phyloP scores from a whole-genome alignment of 1,140 invertebrate species.

The Lepidurus packardi region DNA sequence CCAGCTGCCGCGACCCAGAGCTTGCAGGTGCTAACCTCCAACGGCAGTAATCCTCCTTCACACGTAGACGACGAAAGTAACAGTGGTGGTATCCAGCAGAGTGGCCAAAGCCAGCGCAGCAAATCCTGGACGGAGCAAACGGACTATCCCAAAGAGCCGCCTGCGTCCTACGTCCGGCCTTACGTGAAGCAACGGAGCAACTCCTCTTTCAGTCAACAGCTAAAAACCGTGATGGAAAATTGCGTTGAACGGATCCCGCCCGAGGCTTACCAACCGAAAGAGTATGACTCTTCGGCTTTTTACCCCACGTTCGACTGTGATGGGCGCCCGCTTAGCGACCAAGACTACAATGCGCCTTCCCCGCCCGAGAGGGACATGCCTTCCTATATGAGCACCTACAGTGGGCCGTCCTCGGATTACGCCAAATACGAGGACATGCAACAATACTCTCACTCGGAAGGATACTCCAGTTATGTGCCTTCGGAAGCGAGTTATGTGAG shows the following conservation, averaged over 20 bases:
- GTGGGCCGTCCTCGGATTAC: conserved; percentile 48
- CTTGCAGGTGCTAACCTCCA: conserved; percentile 34
- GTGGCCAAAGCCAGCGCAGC: conserved; percentile 42
- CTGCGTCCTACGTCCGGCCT: conserved; percentile 58
- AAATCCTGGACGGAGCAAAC: conserved; percentile 70
- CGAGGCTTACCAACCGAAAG: conserved; percentile 46
- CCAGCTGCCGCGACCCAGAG: conserved; percentile 46
- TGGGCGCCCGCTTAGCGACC: conserved; percentile 57
- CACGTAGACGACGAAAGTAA: conserved; percentile 25
- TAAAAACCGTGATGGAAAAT: conserved; percentile 68
- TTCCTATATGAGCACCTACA: conserved; percentile 39
- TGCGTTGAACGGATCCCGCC: conserved; percentile 60
- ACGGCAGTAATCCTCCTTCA: conserved; percentile 29
- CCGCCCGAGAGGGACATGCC: conserved; percentile 62
- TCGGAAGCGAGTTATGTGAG: conserved; percentile 62
- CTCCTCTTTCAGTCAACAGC: conserved; percentile 59
- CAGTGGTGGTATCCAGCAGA: neutral
- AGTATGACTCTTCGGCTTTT: conserved; percentile 35
- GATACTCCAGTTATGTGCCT: conserved; percentile 73
- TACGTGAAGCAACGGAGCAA: conserved; percentile 58
- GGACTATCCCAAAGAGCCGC: conserved; percentile 65
- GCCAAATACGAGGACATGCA: conserved; percentile 55
- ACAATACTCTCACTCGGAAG: conserved; percentile 71
- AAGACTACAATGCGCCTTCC: conserved; percentile 65
- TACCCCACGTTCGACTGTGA: conserved; percentile 60